phyloP scores from a whole-genome alignment of 2,888 invertebrate species.

The Campopleginae sp. region DNA sequence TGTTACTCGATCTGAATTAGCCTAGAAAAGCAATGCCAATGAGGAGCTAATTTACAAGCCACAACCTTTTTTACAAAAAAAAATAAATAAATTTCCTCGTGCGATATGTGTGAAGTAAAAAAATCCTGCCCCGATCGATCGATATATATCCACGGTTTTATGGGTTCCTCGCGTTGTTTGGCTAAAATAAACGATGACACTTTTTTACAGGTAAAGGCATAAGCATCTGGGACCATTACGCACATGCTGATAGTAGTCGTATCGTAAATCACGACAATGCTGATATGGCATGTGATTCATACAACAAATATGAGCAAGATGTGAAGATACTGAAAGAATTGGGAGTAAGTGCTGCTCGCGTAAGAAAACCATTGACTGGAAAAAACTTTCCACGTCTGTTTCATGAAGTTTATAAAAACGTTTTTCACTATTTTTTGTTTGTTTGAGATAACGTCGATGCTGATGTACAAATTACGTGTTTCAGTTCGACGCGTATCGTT shows the following conservation, averaged over 20 bases:
- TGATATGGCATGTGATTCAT: slow-evolving; percentile 78
- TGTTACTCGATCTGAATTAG: background rate
- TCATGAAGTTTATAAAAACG: background rate
- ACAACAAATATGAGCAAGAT: slow-evolving; percentile 75
- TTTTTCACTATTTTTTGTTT: background rate
- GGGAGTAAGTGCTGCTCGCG: slow-evolving; percentile 70
- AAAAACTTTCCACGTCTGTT: background rate
- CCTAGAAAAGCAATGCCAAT: background rate
- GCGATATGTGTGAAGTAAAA: background rate
- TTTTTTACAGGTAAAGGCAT: slow-evolving; percentile 86
- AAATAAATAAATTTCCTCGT: background rate
- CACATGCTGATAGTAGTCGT: slow-evolving; percentile 38
- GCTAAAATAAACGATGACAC: background rate
- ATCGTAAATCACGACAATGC: slow-evolving; percentile 72
- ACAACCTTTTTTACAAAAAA: background rate
- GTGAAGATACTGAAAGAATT: slow-evolving; percentile 72
- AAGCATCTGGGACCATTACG: slow-evolving; percentile 84
- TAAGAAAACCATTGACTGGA: background rate
- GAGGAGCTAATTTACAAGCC: background rate
- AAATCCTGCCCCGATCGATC: background rate
- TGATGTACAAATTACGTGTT: background rate
- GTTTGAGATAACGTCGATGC: background rate
- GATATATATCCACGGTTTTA: background rate
- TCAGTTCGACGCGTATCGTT: slow-evolving; percentile 82
- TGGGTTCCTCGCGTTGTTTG: background rate